Conservation (phyloP, 92 coral and sea anemone species). For the Epizoanthus ramosus region DNA sequence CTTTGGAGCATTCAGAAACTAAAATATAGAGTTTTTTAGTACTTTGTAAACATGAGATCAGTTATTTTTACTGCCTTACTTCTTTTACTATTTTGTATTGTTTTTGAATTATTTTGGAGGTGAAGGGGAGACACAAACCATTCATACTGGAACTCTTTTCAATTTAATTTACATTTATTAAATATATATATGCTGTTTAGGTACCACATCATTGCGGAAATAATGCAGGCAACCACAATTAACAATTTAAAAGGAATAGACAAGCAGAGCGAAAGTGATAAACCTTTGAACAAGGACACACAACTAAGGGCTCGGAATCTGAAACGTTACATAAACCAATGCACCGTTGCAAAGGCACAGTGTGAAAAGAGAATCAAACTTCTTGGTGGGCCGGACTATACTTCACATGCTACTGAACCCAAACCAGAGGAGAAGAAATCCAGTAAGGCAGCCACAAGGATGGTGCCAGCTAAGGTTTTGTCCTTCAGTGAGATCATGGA, state of each 20-base stretch:
- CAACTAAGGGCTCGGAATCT: conserved; percentile 93
- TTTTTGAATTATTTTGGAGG: too few relatives aligned
- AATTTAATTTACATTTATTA: not conserved
- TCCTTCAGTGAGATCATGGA: conserved; percentile 92
- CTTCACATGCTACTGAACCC: conserved; percentile 61
- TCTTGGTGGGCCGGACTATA: conserved; percentile 98
- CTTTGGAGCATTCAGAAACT: too few relatives aligned
- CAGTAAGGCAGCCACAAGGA: conserved; percentile 45
- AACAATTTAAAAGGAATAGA: conserved; percentile 93
- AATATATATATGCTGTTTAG: conserved; percentile 46
- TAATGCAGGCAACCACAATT: conserved; percentile 98
- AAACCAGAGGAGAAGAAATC: conserved; percentile 64
- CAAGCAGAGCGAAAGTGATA: conserved; percentile 68
- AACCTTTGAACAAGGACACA: conserved; percentile 83
- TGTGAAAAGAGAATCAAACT: conserved; percentile 94
- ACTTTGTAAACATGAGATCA: too few relatives aligned
- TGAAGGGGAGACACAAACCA: not conserved
- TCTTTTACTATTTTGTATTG: too few relatives aligned
- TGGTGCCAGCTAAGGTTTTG: conserved; percentile 66
- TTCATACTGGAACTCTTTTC: not conserved
- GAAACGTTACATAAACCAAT: conserved; percentile 93
- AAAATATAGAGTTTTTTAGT: too few relatives aligned
- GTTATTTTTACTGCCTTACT: too few relatives aligned
- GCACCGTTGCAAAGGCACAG: conserved; percentile 97
- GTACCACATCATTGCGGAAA: conserved; percentile 96